A percentile compares a stretch with the other conserved stretches of the same genome.
Conservation (phyloP, 2,797 vertebrate species). For the Myiotriccus ornatus region DNA sequence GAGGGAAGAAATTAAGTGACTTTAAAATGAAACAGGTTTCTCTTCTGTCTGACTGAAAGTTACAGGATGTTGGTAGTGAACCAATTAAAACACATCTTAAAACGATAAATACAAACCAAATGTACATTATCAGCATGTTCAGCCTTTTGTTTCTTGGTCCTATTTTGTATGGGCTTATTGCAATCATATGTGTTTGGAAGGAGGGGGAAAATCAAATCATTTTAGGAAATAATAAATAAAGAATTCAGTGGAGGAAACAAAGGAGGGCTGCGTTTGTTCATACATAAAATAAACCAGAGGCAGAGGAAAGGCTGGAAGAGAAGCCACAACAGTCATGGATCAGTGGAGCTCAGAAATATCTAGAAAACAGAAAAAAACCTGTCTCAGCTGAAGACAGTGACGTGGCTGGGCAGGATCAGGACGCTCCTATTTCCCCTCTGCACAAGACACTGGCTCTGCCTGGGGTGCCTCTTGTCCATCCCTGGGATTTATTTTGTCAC, state of each 20-base stretch:
- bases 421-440: fast-evolving
- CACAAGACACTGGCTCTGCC: neutral
- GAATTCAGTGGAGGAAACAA: constrained; percentile 48
- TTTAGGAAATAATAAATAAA: constrained; percentile 73
- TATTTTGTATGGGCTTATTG: constrained; percentile 45
- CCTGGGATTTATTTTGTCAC: fast-evolving
- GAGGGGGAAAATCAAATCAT: constrained; percentile 55
- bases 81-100: constrained; percentile 56
- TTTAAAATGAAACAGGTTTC: constrained; percentile 72
- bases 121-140: constrained; percentile 70
- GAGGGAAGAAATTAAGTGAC: constrained; percentile 33
- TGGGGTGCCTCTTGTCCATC: fast-evolving
- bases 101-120: constrained; percentile 62
- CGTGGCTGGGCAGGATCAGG: neutral
- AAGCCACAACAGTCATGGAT: neutral
- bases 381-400: fast-evolving
- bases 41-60: constrained; percentile 41
- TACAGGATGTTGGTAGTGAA: constrained; percentile 67
- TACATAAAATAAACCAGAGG: constrained; percentile 28
- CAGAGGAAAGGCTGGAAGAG: neutral
- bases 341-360: neutral
- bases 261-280: constrained; percentile 13
- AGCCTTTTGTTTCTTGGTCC: constrained; percentile 55
- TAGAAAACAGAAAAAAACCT: neutral
- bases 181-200: constrained; percentile 51